phyloP scores from a whole-genome alignment of 2,113 vertebrate genomes.

The Cairina moschata region DNA sequence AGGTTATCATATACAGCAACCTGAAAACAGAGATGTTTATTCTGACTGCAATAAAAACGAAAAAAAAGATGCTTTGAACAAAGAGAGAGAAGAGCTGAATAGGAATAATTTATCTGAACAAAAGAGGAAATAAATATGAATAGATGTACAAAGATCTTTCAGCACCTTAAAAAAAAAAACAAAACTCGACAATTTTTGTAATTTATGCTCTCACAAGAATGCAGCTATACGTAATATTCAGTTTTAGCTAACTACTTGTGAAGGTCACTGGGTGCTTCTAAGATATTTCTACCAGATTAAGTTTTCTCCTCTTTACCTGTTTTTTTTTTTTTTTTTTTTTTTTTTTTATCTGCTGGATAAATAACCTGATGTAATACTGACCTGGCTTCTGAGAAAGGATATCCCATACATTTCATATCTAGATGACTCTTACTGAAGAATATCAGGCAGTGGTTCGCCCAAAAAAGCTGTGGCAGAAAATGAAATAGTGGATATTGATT shows the following conservation, averaged over 20 bases:
- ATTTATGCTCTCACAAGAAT: not conserved
- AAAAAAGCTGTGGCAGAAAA: constrained; percentile 21
- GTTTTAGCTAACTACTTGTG: not conserved
- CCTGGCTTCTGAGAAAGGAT: not conserved
- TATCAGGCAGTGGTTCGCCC: not conserved
- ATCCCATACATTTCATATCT: not conserved
- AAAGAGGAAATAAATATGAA: not conserved
- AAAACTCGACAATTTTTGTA: not conserved
- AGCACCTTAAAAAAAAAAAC: not conserved
- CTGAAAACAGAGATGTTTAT: not conserved
- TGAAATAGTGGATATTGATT: constrained; percentile 31
- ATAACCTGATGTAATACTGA: not conserved
- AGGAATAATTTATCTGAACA: not conserved
- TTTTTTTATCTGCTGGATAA: not conserved
- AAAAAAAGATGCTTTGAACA: not conserved
- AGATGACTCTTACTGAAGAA: not conserved
- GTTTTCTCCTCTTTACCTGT: not conserved
- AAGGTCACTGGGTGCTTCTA: not conserved
- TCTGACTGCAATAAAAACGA: not conserved
- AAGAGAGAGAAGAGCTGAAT: not conserved
- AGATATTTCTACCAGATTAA: not conserved
- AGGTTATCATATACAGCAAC: not conserved
- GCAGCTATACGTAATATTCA: not conserved
- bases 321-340: not conserved
- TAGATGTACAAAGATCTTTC: not conserved